Percentiles rank a stretch among this genome's conserved stretches.
Conservation (phyloP, 2,113 vertebrate genomes). For the Sylvilagus bachmani region DNA sequence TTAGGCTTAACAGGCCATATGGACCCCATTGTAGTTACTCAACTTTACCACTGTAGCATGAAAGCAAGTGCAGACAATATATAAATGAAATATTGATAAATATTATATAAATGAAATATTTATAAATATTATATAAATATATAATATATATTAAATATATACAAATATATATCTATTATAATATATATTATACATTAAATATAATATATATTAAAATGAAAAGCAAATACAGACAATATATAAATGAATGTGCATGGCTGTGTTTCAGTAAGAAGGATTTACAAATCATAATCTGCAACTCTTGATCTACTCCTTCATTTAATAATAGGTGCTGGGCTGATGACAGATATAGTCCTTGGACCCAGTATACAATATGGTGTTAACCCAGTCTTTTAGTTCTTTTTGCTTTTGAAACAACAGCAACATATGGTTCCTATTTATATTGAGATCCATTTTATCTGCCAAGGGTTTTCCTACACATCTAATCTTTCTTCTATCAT, state of each 20-base stretch:
- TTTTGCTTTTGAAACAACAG: background rate
- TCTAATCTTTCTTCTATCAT: background rate
- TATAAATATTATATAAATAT: no score
- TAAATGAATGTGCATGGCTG: background rate
- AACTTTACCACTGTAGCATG: background rate
- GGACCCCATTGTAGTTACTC: background rate
- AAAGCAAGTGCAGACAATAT: background rate
- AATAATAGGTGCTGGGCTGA: background rate
- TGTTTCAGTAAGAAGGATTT: background rate
- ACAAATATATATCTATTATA: no score
- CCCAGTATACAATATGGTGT: background rate
- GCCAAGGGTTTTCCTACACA: background rate
- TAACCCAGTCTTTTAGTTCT: background rate
- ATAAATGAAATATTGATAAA: background rate
- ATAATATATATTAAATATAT: no score
- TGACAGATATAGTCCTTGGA: background rate
- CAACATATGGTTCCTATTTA: background rate
- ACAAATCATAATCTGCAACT: background rate
- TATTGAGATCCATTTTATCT: background rate
- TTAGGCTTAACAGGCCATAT: background rate
- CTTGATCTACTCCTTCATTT: background rate
- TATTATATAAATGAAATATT: no score
- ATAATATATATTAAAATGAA: no score
- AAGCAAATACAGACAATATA: background rate
- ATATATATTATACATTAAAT: no score